Conservation (phyloP, 1,140 invertebrate genomes). For the Brachystomella parvula region DNA sequence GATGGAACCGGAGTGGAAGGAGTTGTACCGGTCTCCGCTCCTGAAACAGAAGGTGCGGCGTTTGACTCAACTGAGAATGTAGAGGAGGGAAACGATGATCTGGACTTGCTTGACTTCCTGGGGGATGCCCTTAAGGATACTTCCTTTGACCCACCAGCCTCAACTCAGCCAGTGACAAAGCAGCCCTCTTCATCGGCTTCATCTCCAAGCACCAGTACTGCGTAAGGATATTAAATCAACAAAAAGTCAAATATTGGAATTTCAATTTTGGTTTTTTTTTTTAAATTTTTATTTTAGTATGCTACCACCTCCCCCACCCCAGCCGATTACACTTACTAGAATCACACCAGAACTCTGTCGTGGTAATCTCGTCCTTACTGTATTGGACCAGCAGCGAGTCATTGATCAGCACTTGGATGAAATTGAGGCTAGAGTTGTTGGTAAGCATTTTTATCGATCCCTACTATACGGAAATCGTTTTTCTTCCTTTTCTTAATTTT, state of each 20-base stretch:
- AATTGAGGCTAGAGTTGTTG: slow-evolving; percentile 25
- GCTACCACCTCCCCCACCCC: background rate
- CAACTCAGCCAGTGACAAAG: background rate
- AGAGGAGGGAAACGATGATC: slow-evolving; percentile 4
- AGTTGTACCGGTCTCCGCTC: too few relatives aligned
- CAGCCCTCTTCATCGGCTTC: background rate
- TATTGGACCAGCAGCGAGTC: slow-evolving; percentile 26
- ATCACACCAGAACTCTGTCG: slow-evolving; percentile 29
- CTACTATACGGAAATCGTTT: background rate
- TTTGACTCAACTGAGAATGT: background rate
- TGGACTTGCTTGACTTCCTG: slow-evolving; percentile 8
- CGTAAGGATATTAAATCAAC: background rate
- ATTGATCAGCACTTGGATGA: slow-evolving; percentile 30
- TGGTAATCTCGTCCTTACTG: slow-evolving; percentile 19
- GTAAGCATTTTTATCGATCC: slow-evolving; percentile 25
- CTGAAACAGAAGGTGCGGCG: background rate
- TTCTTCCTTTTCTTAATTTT: background rate
- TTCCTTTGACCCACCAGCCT: slow-evolving; percentile 2
- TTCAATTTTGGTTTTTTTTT: slow-evolving; percentile 6
- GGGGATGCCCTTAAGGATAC: background rate
- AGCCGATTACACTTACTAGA: background rate
- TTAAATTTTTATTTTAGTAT: background rate
- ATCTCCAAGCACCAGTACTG: background rate
- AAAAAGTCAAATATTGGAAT: background rate
- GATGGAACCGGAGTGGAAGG: background rate